phyloP scores from a whole-genome alignment of 2,888 invertebrate species.

The Scaptomyza flava region DNA sequence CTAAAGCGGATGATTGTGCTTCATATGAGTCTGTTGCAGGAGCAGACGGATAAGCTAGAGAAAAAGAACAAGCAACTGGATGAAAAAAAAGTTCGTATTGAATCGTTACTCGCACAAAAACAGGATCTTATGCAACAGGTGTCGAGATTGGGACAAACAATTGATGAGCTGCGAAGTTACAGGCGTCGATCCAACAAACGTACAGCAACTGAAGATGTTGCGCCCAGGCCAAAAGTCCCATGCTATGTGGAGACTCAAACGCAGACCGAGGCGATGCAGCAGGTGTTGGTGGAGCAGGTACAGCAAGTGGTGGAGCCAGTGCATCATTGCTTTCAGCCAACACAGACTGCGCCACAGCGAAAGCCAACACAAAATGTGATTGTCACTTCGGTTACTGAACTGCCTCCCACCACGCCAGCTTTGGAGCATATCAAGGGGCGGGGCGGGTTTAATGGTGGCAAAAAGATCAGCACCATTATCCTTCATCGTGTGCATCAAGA shows the following conservation, averaged over 20 bases:
- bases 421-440: conserved; percentile 45
- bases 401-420: conserved; percentile 34
- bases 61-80: conserved; percentile 92
- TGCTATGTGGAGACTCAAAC: conserved; percentile 61
- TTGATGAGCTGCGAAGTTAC: conserved; percentile 69
- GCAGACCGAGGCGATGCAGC: conserved; percentile 29
- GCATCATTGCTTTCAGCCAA: conserved; percentile 13
- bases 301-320: conserved; percentile 4
- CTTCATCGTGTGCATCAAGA: conserved; percentile 65
- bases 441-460: conserved; percentile 63
- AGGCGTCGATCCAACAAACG: conserved; percentile 60
- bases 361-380: conserved; percentile 24
- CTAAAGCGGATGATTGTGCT: conserved; percentile 91
- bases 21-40: conserved; percentile 94
- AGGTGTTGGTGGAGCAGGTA: background rate
- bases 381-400: conserved; percentile 31
- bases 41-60: conserved; percentile 93
- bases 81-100: conserved; percentile 90
- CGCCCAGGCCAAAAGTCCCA: conserved; percentile 44
- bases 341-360: conserved; percentile 7
- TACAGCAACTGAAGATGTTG: conserved; percentile 50
- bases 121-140: conserved; percentile 85
- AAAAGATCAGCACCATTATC: conserved; percentile 67
- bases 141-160: conserved; percentile 65
- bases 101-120: conserved; percentile 87